Conservation (phyloP, 2,113 vertebrate species). For the Periophthalmodon schlosseri region DNA sequence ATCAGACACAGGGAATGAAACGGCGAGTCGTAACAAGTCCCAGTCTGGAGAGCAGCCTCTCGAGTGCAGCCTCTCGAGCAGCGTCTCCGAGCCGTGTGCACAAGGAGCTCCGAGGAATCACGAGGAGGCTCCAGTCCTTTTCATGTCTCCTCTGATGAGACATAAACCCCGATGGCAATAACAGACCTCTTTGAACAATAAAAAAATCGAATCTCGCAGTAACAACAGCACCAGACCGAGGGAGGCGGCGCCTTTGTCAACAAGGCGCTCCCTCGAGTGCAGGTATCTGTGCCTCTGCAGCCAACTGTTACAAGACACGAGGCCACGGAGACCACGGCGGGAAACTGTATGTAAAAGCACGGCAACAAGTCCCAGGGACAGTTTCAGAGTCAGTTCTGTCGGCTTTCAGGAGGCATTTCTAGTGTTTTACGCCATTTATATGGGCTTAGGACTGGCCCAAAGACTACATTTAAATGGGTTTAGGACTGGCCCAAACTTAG, state of each 20-base stretch:
- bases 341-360: background rate
- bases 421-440: no score
- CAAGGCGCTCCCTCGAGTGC: slow-evolving; percentile 50
- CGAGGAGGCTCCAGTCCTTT: slow-evolving; percentile 48
- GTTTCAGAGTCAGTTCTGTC: no score
- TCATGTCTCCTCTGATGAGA: slow-evolving; percentile 68
- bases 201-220: slow-evolving; percentile 54
- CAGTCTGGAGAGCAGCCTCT: slow-evolving; percentile 23
- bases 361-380: background rate
- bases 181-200: slow-evolving; percentile 67
- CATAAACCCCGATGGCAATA: slow-evolving; percentile 64
- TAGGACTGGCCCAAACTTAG: no score
- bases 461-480: no score
- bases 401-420: no score
- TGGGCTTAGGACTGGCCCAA: no score
- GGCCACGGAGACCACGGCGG: no score
- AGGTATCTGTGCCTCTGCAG: slow-evolving; percentile 19
- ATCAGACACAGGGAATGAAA: background rate
- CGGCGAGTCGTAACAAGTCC: background rate
- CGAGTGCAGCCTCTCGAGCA: slow-evolving; percentile 30
- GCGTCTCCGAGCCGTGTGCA: slow-evolving; percentile 27
- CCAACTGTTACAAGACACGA: background rate
- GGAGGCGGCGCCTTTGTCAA: slow-evolving; percentile 53
- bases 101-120: slow-evolving; percentile 42
- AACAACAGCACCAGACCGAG: slow-evolving; percentile 49